These are phyloP conservation scores for Corvus cornix DNA, from an alignment of 2,113 vertebrate genomes.

Conservation along the genomic window DNA sequence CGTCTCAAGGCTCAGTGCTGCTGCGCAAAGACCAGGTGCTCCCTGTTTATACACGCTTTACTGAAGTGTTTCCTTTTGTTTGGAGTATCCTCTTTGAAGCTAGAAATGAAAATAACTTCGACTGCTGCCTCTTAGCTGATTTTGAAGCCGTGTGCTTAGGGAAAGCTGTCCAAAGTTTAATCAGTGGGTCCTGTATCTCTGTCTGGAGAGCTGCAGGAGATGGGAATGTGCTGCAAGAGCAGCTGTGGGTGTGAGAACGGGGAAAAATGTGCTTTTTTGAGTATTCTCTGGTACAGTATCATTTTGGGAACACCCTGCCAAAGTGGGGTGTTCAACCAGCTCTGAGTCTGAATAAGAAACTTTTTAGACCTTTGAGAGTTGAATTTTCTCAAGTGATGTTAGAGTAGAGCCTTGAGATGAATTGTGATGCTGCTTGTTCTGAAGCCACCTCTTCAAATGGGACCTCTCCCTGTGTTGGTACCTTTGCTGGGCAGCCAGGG, in stretches of 20 bases:
- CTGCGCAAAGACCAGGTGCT: neutral
- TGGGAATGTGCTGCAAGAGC: neutral
- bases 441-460: neutral
- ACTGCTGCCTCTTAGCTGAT: neutral
- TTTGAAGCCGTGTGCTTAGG: neutral
- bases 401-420: accelerated
- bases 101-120: neutral
- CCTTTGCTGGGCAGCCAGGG: neutral
- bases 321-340: neutral
- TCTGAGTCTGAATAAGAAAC: neutral
- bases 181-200: neutral
- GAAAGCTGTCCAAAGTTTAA: neutral
- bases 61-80: neutral
- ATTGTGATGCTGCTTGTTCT: neutral
- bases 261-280: neutral
- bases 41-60: neutral
- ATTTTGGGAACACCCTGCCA: accelerated
- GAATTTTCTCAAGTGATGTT: neutral
- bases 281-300: neutral
- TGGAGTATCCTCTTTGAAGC: neutral
- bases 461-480: neutral
- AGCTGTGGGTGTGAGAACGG: neutral
- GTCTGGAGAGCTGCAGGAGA: neutral
- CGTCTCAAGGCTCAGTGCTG: neutral
- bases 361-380: neutral